phyloP scores from a whole-genome alignment of 2,113 vertebrate species.

The Carlito syrichta region DNA sequence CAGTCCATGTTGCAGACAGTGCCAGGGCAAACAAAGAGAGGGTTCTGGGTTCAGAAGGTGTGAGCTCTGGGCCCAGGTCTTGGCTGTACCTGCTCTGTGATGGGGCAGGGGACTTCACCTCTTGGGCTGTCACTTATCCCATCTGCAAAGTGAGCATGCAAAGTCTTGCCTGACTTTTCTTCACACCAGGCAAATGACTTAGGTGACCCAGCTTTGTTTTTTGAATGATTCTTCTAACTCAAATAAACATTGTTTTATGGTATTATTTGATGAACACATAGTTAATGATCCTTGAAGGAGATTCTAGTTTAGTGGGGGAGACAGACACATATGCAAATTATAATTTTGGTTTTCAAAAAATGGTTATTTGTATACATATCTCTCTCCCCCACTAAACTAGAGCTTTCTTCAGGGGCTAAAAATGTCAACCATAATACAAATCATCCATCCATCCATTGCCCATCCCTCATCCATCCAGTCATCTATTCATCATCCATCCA shows the following conservation, averaged over 20 bases:
- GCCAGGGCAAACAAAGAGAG: neutral
- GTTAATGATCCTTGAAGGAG: neutral
- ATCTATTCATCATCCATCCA: no score
- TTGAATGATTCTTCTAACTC: neutral
- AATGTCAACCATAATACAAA: neutral
- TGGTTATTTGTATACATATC: neutral
- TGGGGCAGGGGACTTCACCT: neutral
- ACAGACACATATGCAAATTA: rapidly evolving
- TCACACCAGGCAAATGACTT: no score
- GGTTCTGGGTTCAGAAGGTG: neutral
- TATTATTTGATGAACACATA: rapidly evolving
- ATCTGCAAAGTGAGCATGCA: neutral
- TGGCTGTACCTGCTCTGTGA: rapidly evolving
- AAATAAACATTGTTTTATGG: neutral
- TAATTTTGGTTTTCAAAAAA: neutral
- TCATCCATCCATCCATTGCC: neutral
- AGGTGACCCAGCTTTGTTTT: neutral
- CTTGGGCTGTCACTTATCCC: neutral
- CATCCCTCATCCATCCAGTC: neutral
- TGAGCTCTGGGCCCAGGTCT: no score
- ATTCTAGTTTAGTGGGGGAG: neutral
- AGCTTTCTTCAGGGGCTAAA: neutral
- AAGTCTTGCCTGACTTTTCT: neutral
- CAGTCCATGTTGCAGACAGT: neutral
- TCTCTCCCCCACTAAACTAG: neutral